These are phyloP conservation scores for Notodonta ziczac DNA, from an alignment of 2,888 invertebrate species.

Conservation along the genomic window DNA sequence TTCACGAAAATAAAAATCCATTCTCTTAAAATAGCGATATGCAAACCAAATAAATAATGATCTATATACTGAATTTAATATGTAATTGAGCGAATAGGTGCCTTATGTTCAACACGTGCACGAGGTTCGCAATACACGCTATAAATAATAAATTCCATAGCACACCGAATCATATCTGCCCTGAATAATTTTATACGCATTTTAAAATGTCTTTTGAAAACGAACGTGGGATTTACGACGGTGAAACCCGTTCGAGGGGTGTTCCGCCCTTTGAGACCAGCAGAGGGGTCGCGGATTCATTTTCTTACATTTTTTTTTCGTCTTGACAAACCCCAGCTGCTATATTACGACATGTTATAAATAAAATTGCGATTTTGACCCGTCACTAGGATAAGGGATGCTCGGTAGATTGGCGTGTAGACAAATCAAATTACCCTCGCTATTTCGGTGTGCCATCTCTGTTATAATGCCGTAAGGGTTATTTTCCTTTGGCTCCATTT, in stretches of 20 bases:
- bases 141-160: constrained; percentile 66
- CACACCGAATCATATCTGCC: constrained; percentile 78
- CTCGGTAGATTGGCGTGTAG: constrained; percentile 58
- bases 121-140: constrained; percentile 55
- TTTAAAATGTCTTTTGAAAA: constrained; percentile 82
- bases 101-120: constrained; percentile 61
- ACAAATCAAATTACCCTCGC: constrained; percentile 14
- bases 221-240: constrained; percentile 82
- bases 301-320: constrained; percentile 78
- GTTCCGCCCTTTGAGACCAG: constrained; percentile 62
- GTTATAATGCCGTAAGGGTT: constrained; percentile 28
- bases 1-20: too few species aligned
- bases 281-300: constrained; percentile 66
- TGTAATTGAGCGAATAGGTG: neutral
- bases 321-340: constrained; percentile 83
- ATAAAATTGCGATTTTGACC: constrained; percentile 84
- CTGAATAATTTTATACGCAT: constrained; percentile 84
- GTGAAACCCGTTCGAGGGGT: constrained; percentile 81
- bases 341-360: constrained; percentile 79
- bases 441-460: constrained; percentile 18
- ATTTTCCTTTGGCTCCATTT: constrained; percentile 32
- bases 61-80: too few species aligned
- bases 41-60: neutral
- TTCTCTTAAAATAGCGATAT: too few species aligned
- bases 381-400: constrained; percentile 78